Conservation (phyloP, 1,140 invertebrate genomes). For the Glomeris maerens region DNA sequence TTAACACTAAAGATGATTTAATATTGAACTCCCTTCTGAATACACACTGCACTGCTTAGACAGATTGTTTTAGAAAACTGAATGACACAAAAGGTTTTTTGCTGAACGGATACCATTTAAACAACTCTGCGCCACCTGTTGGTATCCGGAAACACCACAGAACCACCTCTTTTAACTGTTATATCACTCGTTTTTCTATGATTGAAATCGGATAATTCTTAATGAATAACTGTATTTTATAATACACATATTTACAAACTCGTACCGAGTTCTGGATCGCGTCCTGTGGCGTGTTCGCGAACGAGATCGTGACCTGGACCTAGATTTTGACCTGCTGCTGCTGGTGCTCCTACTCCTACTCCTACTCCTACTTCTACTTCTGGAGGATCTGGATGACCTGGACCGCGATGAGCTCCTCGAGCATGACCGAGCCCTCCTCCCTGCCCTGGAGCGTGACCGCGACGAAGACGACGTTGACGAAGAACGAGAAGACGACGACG, state of each 20-base stretch:
- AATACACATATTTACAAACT: too few species aligned
- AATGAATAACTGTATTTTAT: neutral
- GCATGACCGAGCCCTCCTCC: constrained; percentile 18
- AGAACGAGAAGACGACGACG: neutral
- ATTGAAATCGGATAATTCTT: neutral
- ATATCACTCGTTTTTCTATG: neutral
- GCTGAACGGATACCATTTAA: too few species aligned
- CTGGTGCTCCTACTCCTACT: constrained; percentile 33
- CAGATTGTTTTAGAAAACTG: too few species aligned
- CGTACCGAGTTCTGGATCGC: constrained; percentile 5
- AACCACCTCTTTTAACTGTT: too few species aligned
- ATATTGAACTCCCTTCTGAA: too few species aligned
- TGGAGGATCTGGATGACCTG: constrained; percentile 20
- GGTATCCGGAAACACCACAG: too few species aligned
- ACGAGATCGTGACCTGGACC: constrained; percentile 31
- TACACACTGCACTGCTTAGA: too few species aligned
- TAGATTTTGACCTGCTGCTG: constrained; percentile 26
- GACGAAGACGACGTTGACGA: neutral
- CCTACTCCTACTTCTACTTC: too few species aligned
- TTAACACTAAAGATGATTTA: too few species aligned
- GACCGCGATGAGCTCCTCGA: constrained; percentile 16
- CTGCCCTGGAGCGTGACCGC: constrained; percentile 16
- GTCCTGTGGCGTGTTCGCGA: constrained; percentile 8
- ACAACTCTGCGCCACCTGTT: too few species aligned
- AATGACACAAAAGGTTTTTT: too few species aligned